phyloP scores from a whole-genome alignment of 1,140 invertebrate genomes.

The Zeugodacus cucurbitae region DNA sequence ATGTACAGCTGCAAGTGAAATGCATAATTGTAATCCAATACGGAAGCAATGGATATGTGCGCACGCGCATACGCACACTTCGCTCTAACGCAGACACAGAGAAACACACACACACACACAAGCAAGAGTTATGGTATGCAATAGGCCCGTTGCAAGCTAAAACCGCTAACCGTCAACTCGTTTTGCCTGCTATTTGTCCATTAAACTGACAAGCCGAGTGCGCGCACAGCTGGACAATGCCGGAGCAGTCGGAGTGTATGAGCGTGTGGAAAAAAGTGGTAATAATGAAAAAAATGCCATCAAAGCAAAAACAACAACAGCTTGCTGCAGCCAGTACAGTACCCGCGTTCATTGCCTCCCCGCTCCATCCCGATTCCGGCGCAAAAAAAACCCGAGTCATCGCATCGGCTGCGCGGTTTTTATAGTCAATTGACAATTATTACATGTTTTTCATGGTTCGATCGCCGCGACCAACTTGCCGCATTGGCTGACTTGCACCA shows the following conservation, averaged over 20 bases:
- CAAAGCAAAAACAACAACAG: background rate
- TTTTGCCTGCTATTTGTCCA: constrained; percentile 31
- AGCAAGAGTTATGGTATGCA: background rate
- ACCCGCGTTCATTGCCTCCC: background rate
- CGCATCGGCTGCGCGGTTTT: background rate
- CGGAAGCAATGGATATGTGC: constrained; percentile 34
- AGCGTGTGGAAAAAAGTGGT: background rate
- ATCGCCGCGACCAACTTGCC: background rate
- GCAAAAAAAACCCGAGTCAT: background rate
- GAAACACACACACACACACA: background rate
- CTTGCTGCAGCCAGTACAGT: background rate
- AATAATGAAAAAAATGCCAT: background rate
- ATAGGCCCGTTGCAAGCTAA: constrained; percentile 23
- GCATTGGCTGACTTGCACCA: background rate
- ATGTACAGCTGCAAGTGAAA: background rate
- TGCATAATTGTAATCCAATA: constrained; percentile 42
- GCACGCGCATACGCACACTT: background rate
- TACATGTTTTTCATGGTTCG: constrained; percentile 36
- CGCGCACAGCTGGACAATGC: constrained; percentile 26
- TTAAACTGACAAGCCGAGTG: constrained; percentile 34
- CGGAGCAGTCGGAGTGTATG: background rate
- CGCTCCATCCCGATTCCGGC: background rate
- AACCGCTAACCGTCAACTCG: constrained; percentile 33
- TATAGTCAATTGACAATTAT: constrained; percentile 29
- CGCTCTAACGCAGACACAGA: background rate